Evolutionary conservation across 1,140 invertebrate species (phyloP).

Genomic region (Aphis gossypii): DNA sequence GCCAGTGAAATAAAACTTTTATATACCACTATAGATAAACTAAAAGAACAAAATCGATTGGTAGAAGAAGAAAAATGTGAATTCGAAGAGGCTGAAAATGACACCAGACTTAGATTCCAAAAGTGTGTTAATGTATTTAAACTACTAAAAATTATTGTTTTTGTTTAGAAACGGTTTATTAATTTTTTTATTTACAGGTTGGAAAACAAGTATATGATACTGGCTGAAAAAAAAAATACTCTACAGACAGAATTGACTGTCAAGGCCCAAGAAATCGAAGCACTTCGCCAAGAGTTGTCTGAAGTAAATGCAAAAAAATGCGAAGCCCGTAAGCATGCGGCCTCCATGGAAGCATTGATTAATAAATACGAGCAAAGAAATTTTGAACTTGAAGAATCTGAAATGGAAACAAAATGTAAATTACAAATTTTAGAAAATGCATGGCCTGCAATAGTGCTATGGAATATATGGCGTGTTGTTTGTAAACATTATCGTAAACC

Average conservation of each 20-base stretch:
- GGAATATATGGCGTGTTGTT: conserved; percentile 67
- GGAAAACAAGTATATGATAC: conserved; percentile 61
- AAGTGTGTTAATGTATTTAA: conserved; percentile 62
- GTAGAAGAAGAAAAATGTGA: conserved; percentile 65
- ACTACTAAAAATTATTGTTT: neutral
- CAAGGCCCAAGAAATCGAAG: conserved; percentile 59
- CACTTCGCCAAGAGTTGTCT: conserved; percentile 57
- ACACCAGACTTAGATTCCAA: conserved; percentile 65
- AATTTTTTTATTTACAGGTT: conserved; percentile 60
- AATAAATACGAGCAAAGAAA: conserved; percentile 69
- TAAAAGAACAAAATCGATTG: conserved; percentile 63
- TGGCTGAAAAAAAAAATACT: conserved; percentile 62
- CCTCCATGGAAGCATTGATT: conserved; percentile 60
- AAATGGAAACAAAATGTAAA: conserved; percentile 69
- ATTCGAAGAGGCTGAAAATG: conserved; percentile 66
- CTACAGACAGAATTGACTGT: conserved; percentile 61
- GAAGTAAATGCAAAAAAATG: conserved; percentile 61
- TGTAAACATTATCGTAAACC: conserved; percentile 46
- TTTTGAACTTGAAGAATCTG: conserved; percentile 68
- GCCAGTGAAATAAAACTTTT: conserved; percentile 62
- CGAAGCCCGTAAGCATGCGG: conserved; percentile 60
- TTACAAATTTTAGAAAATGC: conserved; percentile 71
- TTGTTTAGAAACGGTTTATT: neutral
- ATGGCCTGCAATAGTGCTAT: conserved; percentile 72
- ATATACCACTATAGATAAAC: conserved; percentile 61